Percentiles rank a stretch among this genome's conserved stretches.
Evolutionary conservation across 2,888 invertebrate genomes (phyloP).

Genomic region (Leucoptera coffeella): DNA sequence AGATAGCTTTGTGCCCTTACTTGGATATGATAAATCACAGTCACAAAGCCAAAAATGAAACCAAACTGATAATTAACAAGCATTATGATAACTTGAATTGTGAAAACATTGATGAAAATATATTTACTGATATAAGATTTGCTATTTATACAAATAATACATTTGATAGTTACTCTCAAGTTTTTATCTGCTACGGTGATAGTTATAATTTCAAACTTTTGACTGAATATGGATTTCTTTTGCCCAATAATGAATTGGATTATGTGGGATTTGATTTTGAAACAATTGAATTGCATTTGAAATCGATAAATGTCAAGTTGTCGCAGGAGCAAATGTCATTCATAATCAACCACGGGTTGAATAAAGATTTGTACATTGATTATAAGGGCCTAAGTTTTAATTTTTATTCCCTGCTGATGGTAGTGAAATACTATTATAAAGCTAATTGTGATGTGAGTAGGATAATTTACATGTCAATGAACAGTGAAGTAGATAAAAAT

Average conservation of each 20-base stretch:
- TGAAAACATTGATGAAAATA: constrained; percentile 16
- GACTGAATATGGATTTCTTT: constrained; percentile 81
- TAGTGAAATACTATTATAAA: constrained; percentile 36
- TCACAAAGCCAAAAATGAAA: constrained; percentile 51
- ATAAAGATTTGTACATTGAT: constrained; percentile 59
- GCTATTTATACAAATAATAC: constrained; percentile 40
- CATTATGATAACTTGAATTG: constrained; percentile 20
- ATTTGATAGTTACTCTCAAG: constrained; percentile 62
- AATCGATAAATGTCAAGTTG: constrained; percentile 19
- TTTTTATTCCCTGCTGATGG: constrained; percentile 46
- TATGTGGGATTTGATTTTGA: constrained; percentile 54
- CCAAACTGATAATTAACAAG: constrained; percentile 25
- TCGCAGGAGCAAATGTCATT: constrained; percentile 58
- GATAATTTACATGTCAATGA: constrained; percentile 31
- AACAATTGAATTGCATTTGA: constrained; percentile 39
- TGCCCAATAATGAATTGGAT: constrained; percentile 63
- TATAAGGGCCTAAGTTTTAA: constrained; percentile 61
- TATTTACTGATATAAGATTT: constrained; percentile 33
- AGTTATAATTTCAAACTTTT: constrained; percentile 77
- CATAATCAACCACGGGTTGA: constrained; percentile 55
- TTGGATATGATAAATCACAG: constrained; percentile 89
- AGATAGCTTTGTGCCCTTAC: constrained; percentile 77
- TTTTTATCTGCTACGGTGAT: constrained; percentile 85
- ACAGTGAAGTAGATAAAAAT: constrained; percentile 27
- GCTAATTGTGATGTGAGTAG: constrained; percentile 28